Percentiles rank a stretch among this genome's conserved stretches.
These are phyloP conservation scores for Melieria omissa DNA, from an alignment of 2,888 invertebrate species.

Conservation along the genomic window DNA sequence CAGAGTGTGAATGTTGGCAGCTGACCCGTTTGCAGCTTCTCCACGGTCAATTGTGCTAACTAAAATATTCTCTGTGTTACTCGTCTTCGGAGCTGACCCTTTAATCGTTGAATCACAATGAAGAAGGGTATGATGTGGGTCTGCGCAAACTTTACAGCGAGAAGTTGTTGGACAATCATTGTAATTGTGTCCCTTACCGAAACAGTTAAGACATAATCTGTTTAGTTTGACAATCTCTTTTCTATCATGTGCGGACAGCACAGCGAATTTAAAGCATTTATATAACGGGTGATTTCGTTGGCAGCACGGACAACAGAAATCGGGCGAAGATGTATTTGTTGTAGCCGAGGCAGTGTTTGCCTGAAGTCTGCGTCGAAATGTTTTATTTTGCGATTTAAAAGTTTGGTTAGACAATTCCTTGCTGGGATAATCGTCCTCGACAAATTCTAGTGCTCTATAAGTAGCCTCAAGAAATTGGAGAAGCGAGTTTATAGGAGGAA, in stretches of 20 bases:
- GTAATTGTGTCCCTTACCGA: conserved; percentile 15
- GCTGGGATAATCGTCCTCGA: not conserved
- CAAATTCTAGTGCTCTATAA: conserved; percentile 11
- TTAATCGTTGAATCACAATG: not conserved
- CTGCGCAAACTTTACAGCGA: conserved; percentile 17
- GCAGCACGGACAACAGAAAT: conserved; percentile 20
- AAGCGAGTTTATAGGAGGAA: not conserved
- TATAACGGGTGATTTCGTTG: conserved; percentile 16
- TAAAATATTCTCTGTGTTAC: not conserved
- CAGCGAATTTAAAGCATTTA: conserved; percentile 26
- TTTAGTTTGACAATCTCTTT: conserved; percentile 11
- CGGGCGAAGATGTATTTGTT: not conserved
- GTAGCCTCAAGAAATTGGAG: conserved; percentile 20
- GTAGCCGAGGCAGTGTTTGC: not conserved
- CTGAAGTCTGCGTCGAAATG: not conserved
- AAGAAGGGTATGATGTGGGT: conserved; percentile 14
- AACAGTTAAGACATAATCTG: conserved; percentile 11
- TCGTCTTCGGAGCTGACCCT: not conserved
- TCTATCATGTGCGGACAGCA: conserved; percentile 1
- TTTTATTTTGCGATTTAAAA: not conserved
- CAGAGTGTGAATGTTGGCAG: conserved; percentile 5
- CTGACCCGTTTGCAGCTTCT: not conserved
- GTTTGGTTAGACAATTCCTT: not conserved
- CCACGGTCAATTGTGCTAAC: not conserved
- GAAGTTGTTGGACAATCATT: conserved; percentile 4